phyloP scores from a whole-genome alignment of 2,797 vertebrate genomes.

The Pempheris klunzingeri region DNA sequence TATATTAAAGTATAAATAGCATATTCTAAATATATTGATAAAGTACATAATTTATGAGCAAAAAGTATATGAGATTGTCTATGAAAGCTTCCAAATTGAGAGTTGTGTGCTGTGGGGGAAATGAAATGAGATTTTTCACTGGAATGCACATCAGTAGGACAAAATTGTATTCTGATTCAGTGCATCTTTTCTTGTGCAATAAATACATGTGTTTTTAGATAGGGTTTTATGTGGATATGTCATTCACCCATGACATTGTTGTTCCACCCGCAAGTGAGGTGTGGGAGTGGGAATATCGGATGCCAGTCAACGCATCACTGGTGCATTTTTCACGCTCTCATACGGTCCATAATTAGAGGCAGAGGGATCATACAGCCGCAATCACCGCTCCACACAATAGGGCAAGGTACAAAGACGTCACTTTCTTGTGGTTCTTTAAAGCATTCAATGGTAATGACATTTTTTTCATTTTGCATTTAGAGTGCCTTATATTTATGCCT shows the following conservation, averaged over 20 bases:
- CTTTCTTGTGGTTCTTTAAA: conserved; percentile 71
- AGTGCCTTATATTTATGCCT: conserved; percentile 99
- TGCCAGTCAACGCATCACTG: conserved; percentile 60
- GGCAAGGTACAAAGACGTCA: conserved; percentile 81
- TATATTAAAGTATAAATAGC: conserved; percentile 73
- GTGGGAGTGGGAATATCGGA: conserved; percentile 60
- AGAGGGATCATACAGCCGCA: conserved; percentile 59
- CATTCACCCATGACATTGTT: conserved; percentile 69
- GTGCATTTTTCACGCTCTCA: conserved; percentile 56
- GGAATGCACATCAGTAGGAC: conserved; percentile 99
- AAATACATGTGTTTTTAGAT: conserved; percentile 89
- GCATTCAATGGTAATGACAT: conserved; percentile 56
- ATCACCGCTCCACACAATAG: conserved; percentile 74
- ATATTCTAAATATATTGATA: conserved; percentile 70
- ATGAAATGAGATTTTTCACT: conserved; percentile 87
- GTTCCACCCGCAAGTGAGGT: conserved; percentile 37
- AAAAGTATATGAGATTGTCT: conserved; percentile 67
- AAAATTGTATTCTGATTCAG: conserved; percentile 91
- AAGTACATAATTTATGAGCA: conserved; percentile 66
- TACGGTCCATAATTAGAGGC: conserved; percentile 55
- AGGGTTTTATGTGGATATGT: conserved; percentile 74
- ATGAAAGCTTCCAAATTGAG: conserved; percentile 79
- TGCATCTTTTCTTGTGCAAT: conserved; percentile 98
- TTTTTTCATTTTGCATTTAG: conserved; percentile 97
- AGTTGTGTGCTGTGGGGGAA: conserved; percentile 87